These are phyloP conservation scores for Akabosia matsudoensis DNA, from an alignment of 1,140 invertebrate species.

Conservation along the genomic window DNA sequence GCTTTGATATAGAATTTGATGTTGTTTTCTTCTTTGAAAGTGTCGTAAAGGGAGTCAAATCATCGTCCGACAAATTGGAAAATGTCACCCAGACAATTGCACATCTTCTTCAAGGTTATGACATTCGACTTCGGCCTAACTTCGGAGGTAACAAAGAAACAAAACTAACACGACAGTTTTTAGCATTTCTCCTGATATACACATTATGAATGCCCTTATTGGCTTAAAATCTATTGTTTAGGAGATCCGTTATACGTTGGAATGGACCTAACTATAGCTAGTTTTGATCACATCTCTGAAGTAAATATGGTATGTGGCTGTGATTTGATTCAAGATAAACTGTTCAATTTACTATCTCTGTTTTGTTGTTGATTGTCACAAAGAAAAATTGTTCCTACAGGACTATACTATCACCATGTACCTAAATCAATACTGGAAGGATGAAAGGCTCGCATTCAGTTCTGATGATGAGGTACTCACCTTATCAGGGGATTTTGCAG, in stretches of 20 bases:
- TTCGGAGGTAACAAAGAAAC: constrained; percentile 75
- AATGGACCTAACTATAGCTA: constrained; percentile 95
- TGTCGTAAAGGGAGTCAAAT: constrained; percentile 23
- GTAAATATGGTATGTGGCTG: constrained; percentile 84
- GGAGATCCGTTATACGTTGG: constrained; percentile 86
- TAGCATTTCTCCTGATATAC: too few species aligned
- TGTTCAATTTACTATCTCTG: too few species aligned
- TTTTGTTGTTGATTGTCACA: too few species aligned
- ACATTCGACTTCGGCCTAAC: constrained; percentile 91
- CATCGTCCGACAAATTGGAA: constrained; percentile 59
- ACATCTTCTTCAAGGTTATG: constrained; percentile 83
- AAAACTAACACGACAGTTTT: background rate
- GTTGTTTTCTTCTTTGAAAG: too few species aligned
- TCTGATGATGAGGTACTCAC: constrained; percentile 76
- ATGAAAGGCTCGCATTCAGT: constrained; percentile 88
- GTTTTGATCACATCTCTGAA: constrained; percentile 97
- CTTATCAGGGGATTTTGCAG: constrained; percentile 92
- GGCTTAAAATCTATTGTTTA: constrained; percentile 50
- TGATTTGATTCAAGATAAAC: background rate
- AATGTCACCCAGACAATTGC: constrained; percentile 88
- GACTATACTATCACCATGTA: constrained; percentile 99
- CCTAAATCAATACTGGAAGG: constrained; percentile 98
- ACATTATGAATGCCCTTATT: too few species aligned
- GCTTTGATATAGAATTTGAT: background rate
- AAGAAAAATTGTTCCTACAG: constrained; percentile 56